Percentiles rank a stretch among this genome's conserved stretches.
phyloP scores from a whole-genome alignment of 1,140 invertebrate species.

The Atopsyche davidsoni region DNA sequence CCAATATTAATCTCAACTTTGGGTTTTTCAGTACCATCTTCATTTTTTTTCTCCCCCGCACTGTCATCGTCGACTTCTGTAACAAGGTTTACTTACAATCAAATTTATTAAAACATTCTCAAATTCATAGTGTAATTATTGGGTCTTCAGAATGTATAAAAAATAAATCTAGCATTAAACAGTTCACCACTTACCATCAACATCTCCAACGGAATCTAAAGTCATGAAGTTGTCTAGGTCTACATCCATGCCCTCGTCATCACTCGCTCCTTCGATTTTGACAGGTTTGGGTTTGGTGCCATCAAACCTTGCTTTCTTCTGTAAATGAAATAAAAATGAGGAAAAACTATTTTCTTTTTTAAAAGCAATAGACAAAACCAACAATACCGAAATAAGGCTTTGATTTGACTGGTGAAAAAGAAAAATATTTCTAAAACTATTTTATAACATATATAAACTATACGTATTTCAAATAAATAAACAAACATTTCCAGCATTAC shows the following conservation, averaged over 20 bases:
- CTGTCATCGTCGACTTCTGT: conserved; percentile 55
- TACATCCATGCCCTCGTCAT: conserved; percentile 65
- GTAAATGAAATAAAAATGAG: conserved; percentile 28
- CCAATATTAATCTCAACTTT: conserved; percentile 67
- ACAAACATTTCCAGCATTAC: too few species aligned
- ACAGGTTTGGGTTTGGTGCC: conserved; percentile 34
- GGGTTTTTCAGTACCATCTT: conserved; percentile 42
- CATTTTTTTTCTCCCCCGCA: conserved; percentile 53
- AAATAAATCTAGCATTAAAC: too few species aligned
- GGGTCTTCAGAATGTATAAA: neutral
- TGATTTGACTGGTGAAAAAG: too few species aligned
- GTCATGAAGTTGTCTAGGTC: conserved; percentile 80
- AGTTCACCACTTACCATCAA: conserved; percentile 65
- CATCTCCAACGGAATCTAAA: conserved; percentile 76
- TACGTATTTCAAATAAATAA: too few species aligned
- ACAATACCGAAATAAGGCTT: too few species aligned
- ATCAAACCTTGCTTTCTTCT: conserved; percentile 54
- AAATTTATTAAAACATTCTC: conserved; percentile 5
- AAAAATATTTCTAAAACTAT: too few species aligned
- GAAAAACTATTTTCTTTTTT: too few species aligned
- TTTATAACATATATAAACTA: too few species aligned
- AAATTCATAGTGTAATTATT: conserved; percentile 1
- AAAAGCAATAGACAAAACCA: too few species aligned
- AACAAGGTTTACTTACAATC: conserved; percentile 29
- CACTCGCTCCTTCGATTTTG: conserved; percentile 51